Conservation (phyloP, 2,888 invertebrate species). For the Athalia circularis region DNA sequence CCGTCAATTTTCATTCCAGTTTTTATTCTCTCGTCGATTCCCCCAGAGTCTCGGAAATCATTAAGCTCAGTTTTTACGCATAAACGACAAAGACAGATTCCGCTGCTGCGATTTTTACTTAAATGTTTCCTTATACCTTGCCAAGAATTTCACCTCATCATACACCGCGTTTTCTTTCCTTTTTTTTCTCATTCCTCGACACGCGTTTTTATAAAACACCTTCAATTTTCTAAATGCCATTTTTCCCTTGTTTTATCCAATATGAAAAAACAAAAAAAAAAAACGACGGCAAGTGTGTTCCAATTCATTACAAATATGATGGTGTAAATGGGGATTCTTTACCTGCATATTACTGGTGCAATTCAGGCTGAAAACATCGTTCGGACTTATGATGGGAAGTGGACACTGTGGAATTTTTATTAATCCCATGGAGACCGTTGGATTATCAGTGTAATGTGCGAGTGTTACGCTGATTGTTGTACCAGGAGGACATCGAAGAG, state of each 20-base stretch:
- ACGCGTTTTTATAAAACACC: no score
- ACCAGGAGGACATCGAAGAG: conserved; percentile 88
- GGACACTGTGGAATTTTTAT: conserved; percentile 38
- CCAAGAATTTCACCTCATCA: background rate
- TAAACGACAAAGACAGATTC: background rate
- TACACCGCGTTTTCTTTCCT: background rate
- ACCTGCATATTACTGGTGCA: conserved; percentile 43
- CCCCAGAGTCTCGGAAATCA: conserved; percentile 7
- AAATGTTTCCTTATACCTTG: conserved; percentile 16
- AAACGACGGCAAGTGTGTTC: background rate
- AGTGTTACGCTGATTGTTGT: conserved; percentile 90
- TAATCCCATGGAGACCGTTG: conserved; percentile 26
- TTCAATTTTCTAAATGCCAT: no score
- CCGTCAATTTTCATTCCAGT: conserved; percentile 25
- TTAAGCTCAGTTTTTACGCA: conserved; percentile 20
- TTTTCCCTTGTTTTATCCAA: no score
- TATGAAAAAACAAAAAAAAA: background rate
- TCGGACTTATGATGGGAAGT: conserved; percentile 27
- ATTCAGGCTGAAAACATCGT: conserved; percentile 37
- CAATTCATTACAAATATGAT: background rate
- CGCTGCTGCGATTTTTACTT: conserved; percentile 2
- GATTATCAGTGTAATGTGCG: conserved; percentile 73
- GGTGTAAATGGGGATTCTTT: background rate
- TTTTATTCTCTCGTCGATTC: conserved; percentile 3
- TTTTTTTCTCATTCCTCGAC: no score